Base-by-base conservation (phyloP, 2,113 vertebrate genomes). In the Globicephala melas region DNA sequence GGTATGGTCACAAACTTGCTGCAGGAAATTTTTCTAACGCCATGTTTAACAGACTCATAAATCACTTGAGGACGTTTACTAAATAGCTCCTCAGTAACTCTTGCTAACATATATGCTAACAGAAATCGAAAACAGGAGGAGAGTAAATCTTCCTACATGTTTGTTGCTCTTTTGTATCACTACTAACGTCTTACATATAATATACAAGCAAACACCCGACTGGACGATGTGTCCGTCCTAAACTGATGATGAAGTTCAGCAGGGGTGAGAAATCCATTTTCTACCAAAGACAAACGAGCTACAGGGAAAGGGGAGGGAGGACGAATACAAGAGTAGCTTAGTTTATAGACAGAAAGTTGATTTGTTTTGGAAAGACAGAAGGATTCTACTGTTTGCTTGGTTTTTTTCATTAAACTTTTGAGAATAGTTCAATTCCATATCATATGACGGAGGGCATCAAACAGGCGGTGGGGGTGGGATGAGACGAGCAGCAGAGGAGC, bases 31-130 rank as follows among this genome's bases (percentile, higher is more conserved):
- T 85, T 88, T 74, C 85, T 88, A 85, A 87, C 58, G 93, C 65
- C 77, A 96, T 53, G 88, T 87, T 80, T 94, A 93, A 93, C 77
- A 89, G 80, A 89, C 44, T 95, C 23, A 83, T 79, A 97, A 89
- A 91, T 93, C 88, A 94, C 92, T 77, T 65, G 73, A 96, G 33
- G 38, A 89, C 94, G 47, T 92, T 96, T 94, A 97, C 36, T 70
- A 96, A 97, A 97, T 68, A 83, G 60, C 14, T 88, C 91, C 47
- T 82, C 15, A 3, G 68, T 71, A 55, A 41, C 47, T 26, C 91
- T 81, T 79, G 62, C 36, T 74, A 77, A 95, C 73, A 87, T 6
- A 87, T 5, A n/a, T 13, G 5, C 50, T 53, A 53, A 17, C 15
- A 53, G 15, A 53, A 17, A 53, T 12, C 92, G 33, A 77, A 89